Base-by-base conservation (phyloP, 2,797 vertebrate genomes). In the Arctocebus calabarensis region DNA sequence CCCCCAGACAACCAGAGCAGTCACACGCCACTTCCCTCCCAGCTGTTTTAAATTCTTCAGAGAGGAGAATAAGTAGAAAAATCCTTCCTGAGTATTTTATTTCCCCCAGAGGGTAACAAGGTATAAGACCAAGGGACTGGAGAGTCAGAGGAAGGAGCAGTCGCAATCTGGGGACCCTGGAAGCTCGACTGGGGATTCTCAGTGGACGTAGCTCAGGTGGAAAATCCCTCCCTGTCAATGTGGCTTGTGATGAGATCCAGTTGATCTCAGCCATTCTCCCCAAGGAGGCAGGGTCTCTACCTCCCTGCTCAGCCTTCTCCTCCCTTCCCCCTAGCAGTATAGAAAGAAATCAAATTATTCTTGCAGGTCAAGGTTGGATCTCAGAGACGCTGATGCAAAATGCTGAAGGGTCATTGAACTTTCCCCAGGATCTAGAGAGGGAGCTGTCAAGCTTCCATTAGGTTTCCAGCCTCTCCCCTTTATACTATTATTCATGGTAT, bases 31-130 rank as follows among this genome's bases (percentile, higher is more conserved):
- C 81, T 45, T 37, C 40, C 75, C 48, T 55, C 57, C 70, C 66
- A 78, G 91, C 86, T 84, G 61, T 95, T 88, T 27, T 40, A 37
- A 88, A 86, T 97, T 94, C 87, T 95, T 84, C 62, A 0, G 11
- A 59, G 77, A 78, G 64, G 27, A 75, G 64, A 92, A 16, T 34
- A 79, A 90, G 66, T 70, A 88, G 73, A 61, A 61, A 88, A 91
- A 43, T 75, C 57, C 61, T 93, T 91, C 77, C 43, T 32, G n/a
- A 57, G 37, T 57, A 59, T 91, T 95, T 95, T 45, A 83, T 43
- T 90, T 85, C 55, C 73, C 83, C 59, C 14, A 32, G n/a, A 84
- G 40, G 70, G 34, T 79, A 88, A 73, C 6, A 40, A 71, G 64
- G 14, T 84, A 55, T 12, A n/a, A 7, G 59, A 32, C 7, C 57